These are phyloP conservation scores for Diadophis punctatus DNA, from an alignment of 2,113 vertebrate genomes.

Conservation along the genomic window DNA sequence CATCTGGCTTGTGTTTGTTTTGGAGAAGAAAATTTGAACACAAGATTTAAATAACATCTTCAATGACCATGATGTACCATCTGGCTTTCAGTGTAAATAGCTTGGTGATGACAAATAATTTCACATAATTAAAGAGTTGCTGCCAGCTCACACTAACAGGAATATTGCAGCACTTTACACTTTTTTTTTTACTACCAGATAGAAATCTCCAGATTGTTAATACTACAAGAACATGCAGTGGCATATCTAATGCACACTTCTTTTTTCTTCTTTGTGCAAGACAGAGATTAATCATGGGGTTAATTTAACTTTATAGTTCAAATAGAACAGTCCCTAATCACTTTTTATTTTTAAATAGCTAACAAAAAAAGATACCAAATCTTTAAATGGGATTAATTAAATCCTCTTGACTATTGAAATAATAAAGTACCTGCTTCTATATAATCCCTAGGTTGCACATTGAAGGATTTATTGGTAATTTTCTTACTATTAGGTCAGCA, in stretches of 20 bases:
- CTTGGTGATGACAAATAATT: slow-evolving; percentile 19
- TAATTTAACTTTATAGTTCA: slow-evolving; percentile 48
- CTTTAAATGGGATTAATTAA: slow-evolving; percentile 58
- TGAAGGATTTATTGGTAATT: neutral
- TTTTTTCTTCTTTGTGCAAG: neutral
- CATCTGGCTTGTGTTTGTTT: neutral
- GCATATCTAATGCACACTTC: slow-evolving; percentile 39
- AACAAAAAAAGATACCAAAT: slow-evolving; percentile 44
- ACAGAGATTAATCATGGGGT: slow-evolving; percentile 49
- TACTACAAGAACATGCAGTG: slow-evolving; percentile 41
- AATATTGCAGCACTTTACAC: slow-evolving; percentile 37
- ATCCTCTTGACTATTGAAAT: slow-evolving; percentile 51
- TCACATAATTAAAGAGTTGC: slow-evolving; percentile 41
- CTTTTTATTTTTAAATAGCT: slow-evolving; percentile 25
- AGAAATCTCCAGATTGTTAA: slow-evolving; percentile 33
- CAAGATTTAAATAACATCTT: slow-evolving; percentile 1
- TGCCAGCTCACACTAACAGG: slow-evolving; percentile 35
- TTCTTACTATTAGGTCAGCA: neutral
- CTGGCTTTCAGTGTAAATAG: slow-evolving; percentile 43
- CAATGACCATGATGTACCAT: slow-evolving; percentile 23
- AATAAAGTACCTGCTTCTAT: slow-evolving; percentile 23
- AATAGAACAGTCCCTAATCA: slow-evolving; percentile 47
- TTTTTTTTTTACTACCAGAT: slow-evolving; percentile 10
- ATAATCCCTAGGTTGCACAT: slow-evolving; percentile 15
- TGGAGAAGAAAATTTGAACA: neutral